Percentiles rank a stretch among this genome's conserved stretches.
Conservation (phyloP, 2,113 vertebrate species). For the Paramormyrops kingsleyae region DNA sequence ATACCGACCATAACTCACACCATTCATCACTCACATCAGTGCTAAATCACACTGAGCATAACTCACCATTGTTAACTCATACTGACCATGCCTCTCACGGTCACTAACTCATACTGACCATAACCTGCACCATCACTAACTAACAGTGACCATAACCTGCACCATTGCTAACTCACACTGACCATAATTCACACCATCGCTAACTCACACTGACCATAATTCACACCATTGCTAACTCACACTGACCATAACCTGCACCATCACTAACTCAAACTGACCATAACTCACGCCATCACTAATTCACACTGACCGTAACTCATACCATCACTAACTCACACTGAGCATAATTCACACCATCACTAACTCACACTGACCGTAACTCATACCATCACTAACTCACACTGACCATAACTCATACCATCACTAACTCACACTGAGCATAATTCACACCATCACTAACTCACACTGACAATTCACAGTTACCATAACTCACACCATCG, state of each 20-base stretch:
- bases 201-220: background rate
- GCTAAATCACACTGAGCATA: too few relatives aligned
- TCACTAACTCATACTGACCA: background rate
- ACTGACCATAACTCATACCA: background rate
- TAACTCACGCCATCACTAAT: background rate
- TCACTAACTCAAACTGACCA: background rate
- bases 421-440: background rate
- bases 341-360: background rate
- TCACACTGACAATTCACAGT: background rate
- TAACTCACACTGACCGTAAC: background rate
- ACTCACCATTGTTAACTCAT: too few relatives aligned
- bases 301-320: background rate
- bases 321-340: background rate
- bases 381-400: background rate
- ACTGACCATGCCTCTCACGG: too few relatives aligned
- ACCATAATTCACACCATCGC: background rate
- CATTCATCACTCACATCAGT: too few relatives aligned
- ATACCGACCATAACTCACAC: too few relatives aligned
- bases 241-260: background rate
- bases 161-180: background rate
- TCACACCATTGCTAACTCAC: background rate
- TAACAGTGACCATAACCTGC: background rate
- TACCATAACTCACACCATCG: background rate
- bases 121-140: background rate
- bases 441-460: background rate